Base-by-base conservation (phyloP, 2,888 invertebrate species). In the Euplexia lucipara region DNA sequence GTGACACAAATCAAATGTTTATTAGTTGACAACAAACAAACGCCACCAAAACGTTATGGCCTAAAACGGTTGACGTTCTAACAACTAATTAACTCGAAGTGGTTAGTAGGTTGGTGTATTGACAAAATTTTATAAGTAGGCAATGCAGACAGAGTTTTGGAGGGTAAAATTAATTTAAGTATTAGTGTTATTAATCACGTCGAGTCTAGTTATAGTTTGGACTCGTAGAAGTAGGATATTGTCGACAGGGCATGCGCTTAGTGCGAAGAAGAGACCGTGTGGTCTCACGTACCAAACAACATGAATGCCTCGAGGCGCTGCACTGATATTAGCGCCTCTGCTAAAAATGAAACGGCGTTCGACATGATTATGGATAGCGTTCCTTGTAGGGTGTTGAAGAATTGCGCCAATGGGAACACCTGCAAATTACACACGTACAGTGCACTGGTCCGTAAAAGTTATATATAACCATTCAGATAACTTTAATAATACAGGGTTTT, bases 341-440 rank as follows among this genome's bases (percentile, higher is more conserved):
- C 96, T 74, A 96, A 92, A 83, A 95, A 92, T 22, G 96, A 95
- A 8, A 96, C 92, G 37, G 95, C 96, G 82, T 95, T 94, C 62
- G 96, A 96, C 94, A 96, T 96, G 64, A 96, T 96, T 83, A 96
- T 96, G 58, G 96, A 96, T 82, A 96, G 94, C 2, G 96, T 96
- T 61, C 94, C 93, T 91, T 96, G 96, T n/a, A 96, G 92, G 39
- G 96, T 95, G 87, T 96, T 96, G 91, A 93, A 96, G 92, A 96
- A 96, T 89, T 96, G 96, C 76, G 96, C 96, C 92, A 96, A 86
- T 70, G 96, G 96, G 78, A 96, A 96, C 49, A 96, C 96, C 95
- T 95, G 95, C 30, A 95, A 94, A 85, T 85, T 64, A 64, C 60
- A 76, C 49, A 66, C 34, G 68, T 78, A 75, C n/a, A 77, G 66